phyloP scores from a whole-genome alignment of 2,888 invertebrate genomes.

The Trachelus troglodyta region DNA sequence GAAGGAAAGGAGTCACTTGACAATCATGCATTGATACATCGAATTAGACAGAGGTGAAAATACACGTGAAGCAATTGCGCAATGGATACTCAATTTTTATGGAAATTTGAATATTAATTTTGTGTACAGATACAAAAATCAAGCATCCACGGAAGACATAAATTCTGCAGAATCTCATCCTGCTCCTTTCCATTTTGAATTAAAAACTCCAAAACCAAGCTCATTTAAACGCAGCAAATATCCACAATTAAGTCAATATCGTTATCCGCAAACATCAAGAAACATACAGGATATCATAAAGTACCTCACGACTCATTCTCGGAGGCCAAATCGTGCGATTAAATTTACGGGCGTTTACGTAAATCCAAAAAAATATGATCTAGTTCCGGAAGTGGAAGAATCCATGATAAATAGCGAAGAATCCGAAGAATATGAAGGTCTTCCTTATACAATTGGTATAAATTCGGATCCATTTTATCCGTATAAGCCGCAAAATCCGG shows the following conservation, averaged over 20 bases:
- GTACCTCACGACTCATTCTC: conserved; percentile 51
- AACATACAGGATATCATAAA: conserved; percentile 65
- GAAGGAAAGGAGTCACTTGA: conserved; percentile 47
- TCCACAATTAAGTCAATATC: conserved; percentile 60
- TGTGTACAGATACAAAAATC: conserved; percentile 42
- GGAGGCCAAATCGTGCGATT: conserved; percentile 51
- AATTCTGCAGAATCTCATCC: conserved; percentile 66
- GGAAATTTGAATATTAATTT: too few species aligned
- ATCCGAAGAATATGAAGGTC: conserved; percentile 49
- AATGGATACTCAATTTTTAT: not conserved
- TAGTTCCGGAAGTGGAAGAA: conserved; percentile 41
- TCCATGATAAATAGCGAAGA: conserved; percentile 48
- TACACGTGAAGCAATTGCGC: too few species aligned
- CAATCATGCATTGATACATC: conserved; percentile 60
- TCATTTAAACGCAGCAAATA: conserved; percentile 56
- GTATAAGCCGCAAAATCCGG: conserved; percentile 79
- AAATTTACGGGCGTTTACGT: conserved; percentile 65
- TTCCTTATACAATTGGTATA: conserved; percentile 51
- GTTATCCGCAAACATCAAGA: conserved; percentile 57
- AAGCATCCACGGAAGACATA: conserved; percentile 39
- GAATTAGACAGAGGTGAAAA: conserved; percentile 52
- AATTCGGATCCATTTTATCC: conserved; percentile 75
- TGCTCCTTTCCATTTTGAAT: conserved; percentile 67
- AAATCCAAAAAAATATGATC: conserved; percentile 58
- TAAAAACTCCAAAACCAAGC: conserved; percentile 55